Conservation (phyloP, 2,888 invertebrate genomes). For the Phasia obesa region DNA sequence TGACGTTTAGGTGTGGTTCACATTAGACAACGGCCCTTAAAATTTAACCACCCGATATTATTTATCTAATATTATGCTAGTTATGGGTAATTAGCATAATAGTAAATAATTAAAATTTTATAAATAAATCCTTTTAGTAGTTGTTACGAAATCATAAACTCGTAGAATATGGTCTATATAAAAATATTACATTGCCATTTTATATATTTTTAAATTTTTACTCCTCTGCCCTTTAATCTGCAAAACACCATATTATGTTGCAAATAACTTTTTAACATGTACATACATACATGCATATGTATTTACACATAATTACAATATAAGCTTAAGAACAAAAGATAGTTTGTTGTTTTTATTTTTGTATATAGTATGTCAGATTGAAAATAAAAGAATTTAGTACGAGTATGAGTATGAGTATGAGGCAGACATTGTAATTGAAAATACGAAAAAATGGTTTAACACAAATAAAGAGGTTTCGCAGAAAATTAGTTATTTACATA, state of each 20-base stretch:
- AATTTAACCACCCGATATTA: too few species aligned
- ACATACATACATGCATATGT: not conserved
- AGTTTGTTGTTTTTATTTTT: too few species aligned
- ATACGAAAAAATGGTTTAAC: slow-evolving; percentile 40
- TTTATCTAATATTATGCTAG: too few species aligned
- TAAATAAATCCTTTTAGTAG: too few species aligned
- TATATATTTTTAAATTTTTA: not conserved
- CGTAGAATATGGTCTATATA: slow-evolving; percentile 25
- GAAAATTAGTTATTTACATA: too few species aligned
- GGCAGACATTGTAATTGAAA: slow-evolving; percentile 69
- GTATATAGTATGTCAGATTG: slow-evolving; percentile 75
- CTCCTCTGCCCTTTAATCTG: slow-evolving; percentile 26
- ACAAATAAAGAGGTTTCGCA: too few species aligned
- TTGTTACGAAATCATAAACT: not conserved
- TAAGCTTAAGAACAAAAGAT: slow-evolving; percentile 58
- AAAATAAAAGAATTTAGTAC: slow-evolving; percentile 61
- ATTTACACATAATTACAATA: slow-evolving; percentile 8
- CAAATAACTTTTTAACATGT: slow-evolving; percentile 30
- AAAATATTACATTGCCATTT: slow-evolving; percentile 47
- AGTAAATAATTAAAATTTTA: too few species aligned
- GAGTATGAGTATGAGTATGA: slow-evolving; percentile 19
- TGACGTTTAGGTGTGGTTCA: too few species aligned
- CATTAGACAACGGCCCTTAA: too few species aligned
- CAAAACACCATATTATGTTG: slow-evolving; percentile 43
- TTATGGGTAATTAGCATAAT: too few species aligned